A percentile compares a stretch with the other conserved stretches of the same genome.
Conservation (phyloP, 1,140 invertebrate genomes). For the Orchesella cincta region DNA sequence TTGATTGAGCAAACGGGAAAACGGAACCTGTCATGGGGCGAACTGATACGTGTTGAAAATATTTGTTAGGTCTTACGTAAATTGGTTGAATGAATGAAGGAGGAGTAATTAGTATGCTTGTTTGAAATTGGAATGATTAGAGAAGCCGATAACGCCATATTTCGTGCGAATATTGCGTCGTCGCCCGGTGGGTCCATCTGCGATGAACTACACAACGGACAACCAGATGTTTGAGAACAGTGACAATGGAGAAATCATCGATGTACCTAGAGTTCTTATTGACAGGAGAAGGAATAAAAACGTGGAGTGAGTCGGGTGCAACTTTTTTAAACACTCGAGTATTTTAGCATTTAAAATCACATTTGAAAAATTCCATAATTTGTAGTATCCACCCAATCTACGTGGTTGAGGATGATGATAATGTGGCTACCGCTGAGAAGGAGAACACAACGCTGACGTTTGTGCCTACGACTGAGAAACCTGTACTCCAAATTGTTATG, state of each 20-base stretch:
- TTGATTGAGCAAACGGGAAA: too few species aligned
- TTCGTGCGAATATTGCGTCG: slow-evolving; percentile 11
- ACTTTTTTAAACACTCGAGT: too few species aligned
- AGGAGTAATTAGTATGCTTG: too few species aligned
- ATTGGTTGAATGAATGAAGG: too few species aligned
- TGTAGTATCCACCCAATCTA: slow-evolving; percentile 8
- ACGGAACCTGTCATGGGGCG: too few species aligned
- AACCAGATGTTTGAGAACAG: neutral
- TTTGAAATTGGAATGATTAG: too few species aligned
- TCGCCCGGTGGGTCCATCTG: neutral
- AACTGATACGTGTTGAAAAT: too few species aligned
- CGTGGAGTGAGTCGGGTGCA: slow-evolving; percentile 9
- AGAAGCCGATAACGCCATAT: neutral
- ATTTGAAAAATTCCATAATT: neutral
- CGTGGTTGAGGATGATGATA: neutral
- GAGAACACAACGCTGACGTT: neutral
- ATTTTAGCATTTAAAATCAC: neutral
- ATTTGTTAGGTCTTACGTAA: too few species aligned
- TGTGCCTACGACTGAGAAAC: neutral
- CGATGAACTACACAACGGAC: neutral
- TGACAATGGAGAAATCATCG: neutral
- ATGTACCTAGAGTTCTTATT: slow-evolving; percentile 3
- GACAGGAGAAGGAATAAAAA: neutral
- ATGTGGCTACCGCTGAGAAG: neutral
- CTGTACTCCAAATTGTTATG: neutral